These are phyloP conservation scores for Myotis planiceps DNA, from an alignment of 2,797 vertebrate species.

Conservation along the genomic window DNA sequence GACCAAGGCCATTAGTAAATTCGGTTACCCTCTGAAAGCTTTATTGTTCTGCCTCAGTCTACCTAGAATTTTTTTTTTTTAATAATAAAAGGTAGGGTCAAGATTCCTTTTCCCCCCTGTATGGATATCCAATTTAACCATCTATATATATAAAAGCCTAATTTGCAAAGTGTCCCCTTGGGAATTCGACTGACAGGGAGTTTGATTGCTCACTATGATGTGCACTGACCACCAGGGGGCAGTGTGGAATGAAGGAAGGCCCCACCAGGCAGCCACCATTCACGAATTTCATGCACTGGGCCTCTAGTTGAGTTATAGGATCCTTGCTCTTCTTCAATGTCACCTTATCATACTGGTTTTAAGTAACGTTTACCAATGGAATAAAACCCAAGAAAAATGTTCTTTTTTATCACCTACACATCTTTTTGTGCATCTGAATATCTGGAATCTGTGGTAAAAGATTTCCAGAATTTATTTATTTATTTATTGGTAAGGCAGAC, in stretches of 20 bases:
- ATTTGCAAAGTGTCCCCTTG: too few species aligned
- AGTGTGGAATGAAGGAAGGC: too few species aligned
- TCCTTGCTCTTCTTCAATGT: background rate
- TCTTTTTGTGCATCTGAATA: background rate
- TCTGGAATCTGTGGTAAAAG: background rate
- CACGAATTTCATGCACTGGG: too few species aligned
- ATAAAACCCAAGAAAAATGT: background rate
- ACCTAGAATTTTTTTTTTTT: background rate
- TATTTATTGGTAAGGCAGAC: background rate
- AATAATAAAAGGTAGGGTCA: background rate
- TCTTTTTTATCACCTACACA: background rate
- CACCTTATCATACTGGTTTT: background rate
- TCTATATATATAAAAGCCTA: too few species aligned
- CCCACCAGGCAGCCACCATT: too few species aligned
- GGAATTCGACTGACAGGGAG: too few species aligned
- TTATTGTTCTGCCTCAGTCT: background rate
- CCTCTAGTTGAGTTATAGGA: background rate
- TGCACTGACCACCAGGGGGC: too few species aligned
- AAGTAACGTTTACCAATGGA: background rate
- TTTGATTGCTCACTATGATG: too few species aligned
- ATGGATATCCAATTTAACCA: background rate
- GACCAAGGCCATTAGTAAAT: background rate
- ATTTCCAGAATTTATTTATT: background rate
- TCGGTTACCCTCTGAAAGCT: background rate
- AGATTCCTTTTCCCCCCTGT: background rate